Conservation (phyloP, 2,113 vertebrate species). For the Cebus imitator region DNA sequence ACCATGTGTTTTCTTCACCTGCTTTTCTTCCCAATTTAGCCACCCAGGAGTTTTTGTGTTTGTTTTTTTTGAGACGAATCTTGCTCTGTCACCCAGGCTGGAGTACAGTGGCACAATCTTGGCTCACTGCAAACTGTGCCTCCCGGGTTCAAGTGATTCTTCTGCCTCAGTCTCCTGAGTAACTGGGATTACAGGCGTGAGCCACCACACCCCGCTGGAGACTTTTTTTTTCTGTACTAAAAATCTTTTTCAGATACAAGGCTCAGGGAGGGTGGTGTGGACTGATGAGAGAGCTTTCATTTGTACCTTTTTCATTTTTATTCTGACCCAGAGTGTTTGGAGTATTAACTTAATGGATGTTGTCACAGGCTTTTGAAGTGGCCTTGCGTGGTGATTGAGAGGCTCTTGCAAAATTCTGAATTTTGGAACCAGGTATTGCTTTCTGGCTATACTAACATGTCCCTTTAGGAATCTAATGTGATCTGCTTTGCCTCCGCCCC, state of each 20-base stretch:
- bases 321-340: neutral
- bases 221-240: neutral
- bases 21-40: neutral
- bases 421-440: neutral
- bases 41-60: neutral
- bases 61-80: no score
- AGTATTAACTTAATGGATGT: neutral
- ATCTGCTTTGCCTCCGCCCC: neutral
- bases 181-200: no score
- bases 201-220: no score
- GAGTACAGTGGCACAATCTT: no score
- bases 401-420: neutral
- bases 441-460: neutral
- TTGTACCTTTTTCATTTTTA: neutral
- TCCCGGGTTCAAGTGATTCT: no score
- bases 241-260: slow-evolving; percentile 5
- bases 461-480: neutral
- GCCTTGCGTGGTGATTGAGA: neutral
- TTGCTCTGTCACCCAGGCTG: no score
- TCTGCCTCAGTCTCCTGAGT: no score
- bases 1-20: neutral
- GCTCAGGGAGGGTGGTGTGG: neutral
- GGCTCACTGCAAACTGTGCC: no score
- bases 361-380: neutral
- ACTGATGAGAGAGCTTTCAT: neutral